These are phyloP conservation scores for Zaprionus ghesquierei DNA, from an alignment of 1,140 invertebrate species.

Conservation along the genomic window DNA sequence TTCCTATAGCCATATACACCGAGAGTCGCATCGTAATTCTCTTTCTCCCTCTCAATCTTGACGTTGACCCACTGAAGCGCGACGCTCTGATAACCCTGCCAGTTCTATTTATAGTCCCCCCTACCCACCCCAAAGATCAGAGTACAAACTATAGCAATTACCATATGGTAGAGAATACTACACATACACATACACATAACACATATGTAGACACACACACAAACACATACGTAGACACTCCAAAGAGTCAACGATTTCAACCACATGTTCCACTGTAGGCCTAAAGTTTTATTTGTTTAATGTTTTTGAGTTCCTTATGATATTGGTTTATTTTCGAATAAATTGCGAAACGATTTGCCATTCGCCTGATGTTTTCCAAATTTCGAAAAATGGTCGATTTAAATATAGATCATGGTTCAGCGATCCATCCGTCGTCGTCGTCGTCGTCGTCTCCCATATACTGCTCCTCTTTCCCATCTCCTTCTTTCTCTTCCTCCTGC, in stretches of 20 bases:
- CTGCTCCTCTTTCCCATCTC: not conserved
- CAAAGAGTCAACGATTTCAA: slow-evolving; percentile 60
- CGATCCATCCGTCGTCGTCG: slow-evolving; percentile 12
- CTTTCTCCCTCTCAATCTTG: slow-evolving; percentile 38
- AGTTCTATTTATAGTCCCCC: slow-evolving; percentile 61
- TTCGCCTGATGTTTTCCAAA: slow-evolving; percentile 53
- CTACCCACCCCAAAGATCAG: not conserved
- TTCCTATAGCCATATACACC: slow-evolving; percentile 7
- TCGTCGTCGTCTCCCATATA: not conserved
- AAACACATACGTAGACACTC: slow-evolving; percentile 25
- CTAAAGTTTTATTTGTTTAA: slow-evolving; percentile 1
- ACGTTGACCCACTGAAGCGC: slow-evolving; percentile 71
- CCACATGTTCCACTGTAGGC: slow-evolving; percentile 65
- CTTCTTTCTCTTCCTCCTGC: not conserved
- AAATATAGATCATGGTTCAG: slow-evolving; percentile 50
- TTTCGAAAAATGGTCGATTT: slow-evolving; percentile 36
- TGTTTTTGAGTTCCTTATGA: slow-evolving; percentile 9
- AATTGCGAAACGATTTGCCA: slow-evolving; percentile 59
- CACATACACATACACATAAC: not conserved
- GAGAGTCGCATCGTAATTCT: slow-evolving; percentile 47
- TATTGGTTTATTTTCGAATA: slow-evolving; percentile 51
- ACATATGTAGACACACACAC: slow-evolving; percentile 14
- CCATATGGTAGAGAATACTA: slow-evolving; percentile 54
- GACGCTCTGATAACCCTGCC: slow-evolving; percentile 77
- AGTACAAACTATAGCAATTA: slow-evolving; percentile 1